phyloP scores from a whole-genome alignment of 92 coral and sea anemone species.

The Blastomussa wellsi region DNA sequence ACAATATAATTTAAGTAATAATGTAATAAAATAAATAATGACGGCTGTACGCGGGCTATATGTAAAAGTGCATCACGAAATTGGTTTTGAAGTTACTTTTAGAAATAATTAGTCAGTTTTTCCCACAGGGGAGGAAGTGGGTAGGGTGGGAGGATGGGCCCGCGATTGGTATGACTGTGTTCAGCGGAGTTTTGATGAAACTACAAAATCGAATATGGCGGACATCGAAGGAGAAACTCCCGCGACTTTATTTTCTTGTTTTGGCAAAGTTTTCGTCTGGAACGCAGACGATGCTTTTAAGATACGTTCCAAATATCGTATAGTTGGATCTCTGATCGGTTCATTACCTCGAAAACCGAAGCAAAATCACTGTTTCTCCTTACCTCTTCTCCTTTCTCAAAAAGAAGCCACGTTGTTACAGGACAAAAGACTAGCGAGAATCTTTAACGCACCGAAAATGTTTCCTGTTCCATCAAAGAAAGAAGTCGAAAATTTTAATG shows the following conservation, averaged over 20 bases:
- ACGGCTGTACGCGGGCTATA: too few species aligned
- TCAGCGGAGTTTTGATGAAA: slow-evolving; percentile 15
- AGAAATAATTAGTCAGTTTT: too few species aligned
- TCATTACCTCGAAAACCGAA: slow-evolving; percentile 92
- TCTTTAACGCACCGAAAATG: slow-evolving; percentile 50
- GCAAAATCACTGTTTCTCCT: slow-evolving; percentile 80
- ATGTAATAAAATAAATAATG: too few species aligned
- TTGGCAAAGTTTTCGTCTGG: slow-evolving; percentile 82
- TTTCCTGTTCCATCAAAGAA: slow-evolving; percentile 53
- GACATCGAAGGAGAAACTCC: slow-evolving; percentile 49
- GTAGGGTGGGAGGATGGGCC: too few species aligned
- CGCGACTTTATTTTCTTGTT: slow-evolving; percentile 60
- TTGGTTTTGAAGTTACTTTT: too few species aligned
- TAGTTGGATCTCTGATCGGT: slow-evolving; percentile 91
- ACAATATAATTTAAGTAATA: too few species aligned
- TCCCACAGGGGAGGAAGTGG: too few species aligned
- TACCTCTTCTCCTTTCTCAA: slow-evolving; percentile 77
- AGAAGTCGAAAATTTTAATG: slow-evolving; percentile 60
- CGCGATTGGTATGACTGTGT: background rate
- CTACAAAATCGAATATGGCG: slow-evolving; percentile 79
- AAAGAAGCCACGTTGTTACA: slow-evolving; percentile 81
- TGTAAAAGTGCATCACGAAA: too few species aligned
- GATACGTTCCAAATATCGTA: slow-evolving; percentile 79
- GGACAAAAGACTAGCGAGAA: slow-evolving; percentile 72
- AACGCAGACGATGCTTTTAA: slow-evolving; percentile 70